These are phyloP conservation scores for Cyrtorhinus lividipennis DNA, from an alignment of 1,140 invertebrate species.

Conservation along the genomic window DNA sequence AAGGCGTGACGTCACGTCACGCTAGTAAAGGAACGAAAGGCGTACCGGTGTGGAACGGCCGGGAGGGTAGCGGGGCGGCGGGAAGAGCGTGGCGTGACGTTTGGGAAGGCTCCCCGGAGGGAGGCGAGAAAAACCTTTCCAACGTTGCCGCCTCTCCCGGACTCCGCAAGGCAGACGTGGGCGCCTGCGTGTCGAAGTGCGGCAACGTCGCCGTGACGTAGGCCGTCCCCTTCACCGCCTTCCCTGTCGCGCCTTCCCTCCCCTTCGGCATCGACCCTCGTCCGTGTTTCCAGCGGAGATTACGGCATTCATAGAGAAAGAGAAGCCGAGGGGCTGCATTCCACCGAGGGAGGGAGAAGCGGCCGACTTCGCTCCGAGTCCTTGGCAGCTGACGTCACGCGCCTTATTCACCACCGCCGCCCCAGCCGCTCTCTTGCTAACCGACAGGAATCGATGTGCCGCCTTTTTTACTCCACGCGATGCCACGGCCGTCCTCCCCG, in stretches of 20 bases:
- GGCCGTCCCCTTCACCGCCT: background rate
- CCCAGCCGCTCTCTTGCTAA: background rate
- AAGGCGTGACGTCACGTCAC: background rate
- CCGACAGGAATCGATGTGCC: background rate
- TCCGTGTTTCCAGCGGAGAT: constrained; percentile 3
- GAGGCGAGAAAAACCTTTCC: too few species aligned
- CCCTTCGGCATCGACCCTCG: too few species aligned
- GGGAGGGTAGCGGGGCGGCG: background rate
- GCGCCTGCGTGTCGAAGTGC: background rate
- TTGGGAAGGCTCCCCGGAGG: background rate
- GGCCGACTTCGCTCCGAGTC: constrained; percentile 15
- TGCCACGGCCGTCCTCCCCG: constrained; percentile 1
- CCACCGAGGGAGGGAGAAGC: background rate
- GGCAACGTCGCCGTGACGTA: background rate
- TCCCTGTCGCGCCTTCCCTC: too few species aligned
- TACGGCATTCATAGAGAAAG: constrained; percentile 18
- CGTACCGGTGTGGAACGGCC: background rate
- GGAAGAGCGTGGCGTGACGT: background rate
- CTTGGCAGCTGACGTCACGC: background rate
- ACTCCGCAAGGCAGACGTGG: background rate
- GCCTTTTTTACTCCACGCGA: background rate
- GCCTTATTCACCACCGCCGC: background rate
- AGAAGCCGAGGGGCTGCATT: constrained; percentile 13
- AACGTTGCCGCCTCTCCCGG: background rate
- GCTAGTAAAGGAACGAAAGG: background rate